phyloP scores from a whole-genome alignment of 2,797 vertebrate species.

The Ceryle rudis region DNA sequence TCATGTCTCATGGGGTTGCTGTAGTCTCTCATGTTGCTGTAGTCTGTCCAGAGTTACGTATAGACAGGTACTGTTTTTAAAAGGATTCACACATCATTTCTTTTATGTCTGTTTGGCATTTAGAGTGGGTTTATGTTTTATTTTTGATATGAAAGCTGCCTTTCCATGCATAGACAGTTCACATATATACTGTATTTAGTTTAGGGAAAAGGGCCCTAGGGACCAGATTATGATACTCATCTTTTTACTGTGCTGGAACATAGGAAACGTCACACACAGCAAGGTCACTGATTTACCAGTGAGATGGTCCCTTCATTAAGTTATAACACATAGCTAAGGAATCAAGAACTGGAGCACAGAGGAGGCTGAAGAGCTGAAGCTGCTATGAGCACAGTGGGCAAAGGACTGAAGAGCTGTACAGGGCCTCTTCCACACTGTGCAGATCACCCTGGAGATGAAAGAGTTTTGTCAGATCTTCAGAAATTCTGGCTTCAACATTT shows the following conservation, averaged over 20 bases:
- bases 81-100: neutral
- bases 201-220: neutral
- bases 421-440: neutral
- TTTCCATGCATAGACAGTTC: neutral
- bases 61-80: neutral
- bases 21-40: too few species aligned
- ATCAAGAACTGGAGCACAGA: neutral
- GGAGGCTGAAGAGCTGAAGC: neutral
- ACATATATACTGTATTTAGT: neutral
- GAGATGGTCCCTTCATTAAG: neutral
- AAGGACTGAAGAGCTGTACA: neutral
- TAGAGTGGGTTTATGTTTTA: neutral
- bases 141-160: neutral
- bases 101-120: neutral
- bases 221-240: neutral
- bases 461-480: neutral
- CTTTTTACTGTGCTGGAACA: neutral
- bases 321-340: neutral
- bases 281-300: neutral
- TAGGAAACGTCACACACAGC: neutral
- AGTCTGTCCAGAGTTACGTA: neutral
- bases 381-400: accelerated
- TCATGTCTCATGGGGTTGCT: neutral
- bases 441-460: neutral
- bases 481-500: slow-evolving; percentile 4